A percentile compares a stretch with the other conserved stretches of the same genome.
phyloP scores from a whole-genome alignment of 1,140 invertebrate species.

The Zeugodacus cucurbitae region DNA sequence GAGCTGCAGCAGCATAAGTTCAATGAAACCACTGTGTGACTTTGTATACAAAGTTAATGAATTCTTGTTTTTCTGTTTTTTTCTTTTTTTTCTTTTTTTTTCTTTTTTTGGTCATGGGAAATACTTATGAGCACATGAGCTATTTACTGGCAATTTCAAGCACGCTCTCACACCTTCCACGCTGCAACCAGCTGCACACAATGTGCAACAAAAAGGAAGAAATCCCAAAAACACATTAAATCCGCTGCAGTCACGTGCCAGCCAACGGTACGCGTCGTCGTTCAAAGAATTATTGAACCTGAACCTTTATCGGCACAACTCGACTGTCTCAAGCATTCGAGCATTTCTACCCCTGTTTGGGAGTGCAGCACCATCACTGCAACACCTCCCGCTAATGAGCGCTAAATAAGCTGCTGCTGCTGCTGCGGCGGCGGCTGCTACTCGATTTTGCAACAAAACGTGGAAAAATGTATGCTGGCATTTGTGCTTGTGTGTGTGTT shows the following conservation, averaged over 20 bases:
- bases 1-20: no score
- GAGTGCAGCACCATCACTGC: not conserved
- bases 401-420: slow-evolving; percentile 6
- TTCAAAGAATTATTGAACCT: slow-evolving; percentile 37
- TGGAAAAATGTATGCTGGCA: not conserved
- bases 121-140: not conserved
- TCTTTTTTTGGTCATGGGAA: not conserved
- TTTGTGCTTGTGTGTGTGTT: not conserved
- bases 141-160: slow-evolving; percentile 12
- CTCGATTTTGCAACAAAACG: not conserved
- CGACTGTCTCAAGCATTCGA: slow-evolving; percentile 8
- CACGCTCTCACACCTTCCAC: not conserved
- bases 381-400: slow-evolving; percentile 25
- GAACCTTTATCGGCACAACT: not conserved
- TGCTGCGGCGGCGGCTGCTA: not conserved
- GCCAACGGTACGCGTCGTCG: not conserved
- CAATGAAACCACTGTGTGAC: no score
- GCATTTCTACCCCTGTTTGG: slow-evolving; percentile 4
- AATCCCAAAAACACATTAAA: slow-evolving; percentile 24
- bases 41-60: no score
- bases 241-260: slow-evolving; percentile 23
- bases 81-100: no score
- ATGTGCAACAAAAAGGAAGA: not conserved
- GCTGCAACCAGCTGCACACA: not conserved
- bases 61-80: no score